Conservation (phyloP, 2,113 vertebrate species). For the Bos taurus region ARS-UCD2.0 NC_037351.1:42150501-42151000, state of each 20-base stretch:
- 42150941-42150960: neutral
- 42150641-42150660: neutral
- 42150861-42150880: neutral
- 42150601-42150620: constrained; percentile 62
- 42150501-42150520: neutral
- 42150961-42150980: neutral
- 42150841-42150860: neutral
- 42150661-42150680: neutral
- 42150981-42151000: neutral
- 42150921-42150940: neutral
- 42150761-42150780: neutral
- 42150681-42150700: neutral
- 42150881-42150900: neutral
- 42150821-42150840: neutral
- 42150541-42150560: constrained; percentile 32
- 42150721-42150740: neutral
- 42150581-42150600: neutral
- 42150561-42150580: constrained; percentile 39
- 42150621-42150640: constrained; percentile 24
- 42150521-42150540: neutral
- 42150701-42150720: rapidly evolving
- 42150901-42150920: neutral
- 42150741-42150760: neutral
- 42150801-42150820: neutral
- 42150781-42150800: neutral